Base-by-base conservation (phyloP, 2,113 vertebrate genomes). In the Ceuthmochares aereus region DNA sequence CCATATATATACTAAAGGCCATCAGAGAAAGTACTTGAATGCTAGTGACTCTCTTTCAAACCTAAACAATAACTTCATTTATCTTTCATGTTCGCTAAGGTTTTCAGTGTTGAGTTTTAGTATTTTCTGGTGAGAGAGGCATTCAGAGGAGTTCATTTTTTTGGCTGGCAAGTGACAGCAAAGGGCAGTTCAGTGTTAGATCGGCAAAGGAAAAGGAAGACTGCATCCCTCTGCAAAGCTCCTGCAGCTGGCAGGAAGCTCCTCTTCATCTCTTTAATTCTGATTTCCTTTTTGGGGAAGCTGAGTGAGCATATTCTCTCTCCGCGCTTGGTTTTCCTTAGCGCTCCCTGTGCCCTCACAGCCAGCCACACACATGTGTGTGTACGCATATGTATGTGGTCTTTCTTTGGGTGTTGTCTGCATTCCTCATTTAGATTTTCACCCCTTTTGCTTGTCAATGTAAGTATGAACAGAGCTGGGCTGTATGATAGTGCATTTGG, bases 171-270 rank as follows among this genome's bases (percentile, higher is more conserved):
- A 79, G 62, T 60, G 66, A 64, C 58, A 84, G 56, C 45, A 66
- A 83, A 79, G 36, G 89, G 76, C 90, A 84, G 58, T 83, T 59
- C 32, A 40, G 79, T 49, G 37, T 89, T 90, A 70, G 67, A 66
- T 73, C 72, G 56, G 72, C 75, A 92, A 88, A 83, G 1, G 2
- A 81, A 29, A 81, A 49, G 59, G 76, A 90, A 82, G 73, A 23
- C 74, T 60, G 87, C 51, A 47, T 81, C 52, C 66, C 78, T 54
- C 75, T 79, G 83, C 32, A 22, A 26, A 63, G 83, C 40, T 67
- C 60, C 3, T 2, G 75, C 98, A 98, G 98, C 98, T 98, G 98
- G 96, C 98, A 98, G 98, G 98, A 98, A 98, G 97, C 97, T 75
- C 49, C 93, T 92, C 96, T 97, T 96, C 96, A 97, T 67, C 96